phyloP scores from a whole-genome alignment of 1,140 invertebrate genomes.

The Drosophila tani region DNA sequence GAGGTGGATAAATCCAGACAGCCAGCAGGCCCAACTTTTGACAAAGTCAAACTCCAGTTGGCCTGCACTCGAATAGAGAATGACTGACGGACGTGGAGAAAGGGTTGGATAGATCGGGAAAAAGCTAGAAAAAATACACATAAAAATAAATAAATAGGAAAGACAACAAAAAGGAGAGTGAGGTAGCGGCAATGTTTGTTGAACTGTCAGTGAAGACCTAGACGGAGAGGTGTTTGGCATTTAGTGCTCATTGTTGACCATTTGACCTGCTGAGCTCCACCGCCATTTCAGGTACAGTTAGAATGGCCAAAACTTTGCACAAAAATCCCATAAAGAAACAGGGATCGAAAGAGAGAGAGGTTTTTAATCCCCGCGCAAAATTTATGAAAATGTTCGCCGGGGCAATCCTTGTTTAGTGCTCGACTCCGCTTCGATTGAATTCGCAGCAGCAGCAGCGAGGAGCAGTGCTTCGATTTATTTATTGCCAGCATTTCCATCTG shows the following conservation, averaged over 20 bases:
- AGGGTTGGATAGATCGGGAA: slow-evolving; percentile 24
- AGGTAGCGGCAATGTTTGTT: slow-evolving; percentile 61
- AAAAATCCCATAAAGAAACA: slow-evolving; percentile 73
- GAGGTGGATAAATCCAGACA: slow-evolving; percentile 38
- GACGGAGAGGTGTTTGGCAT: slow-evolving; percentile 62
- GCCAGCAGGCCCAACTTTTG: slow-evolving; percentile 59
- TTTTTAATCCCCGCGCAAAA: slow-evolving; percentile 33
- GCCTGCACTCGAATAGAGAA: slow-evolving; percentile 51
- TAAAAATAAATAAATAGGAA: slow-evolving; percentile 12
- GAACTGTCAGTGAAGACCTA: slow-evolving; percentile 57
- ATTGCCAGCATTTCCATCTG: slow-evolving; percentile 57
- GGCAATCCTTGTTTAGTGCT: slow-evolving; percentile 53
- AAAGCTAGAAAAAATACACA: slow-evolving; percentile 4
- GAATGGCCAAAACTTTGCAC: slow-evolving; percentile 68
- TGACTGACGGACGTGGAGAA: slow-evolving; percentile 59
- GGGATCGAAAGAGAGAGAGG: slow-evolving; percentile 11
- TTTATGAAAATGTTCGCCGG: slow-evolving; percentile 73
- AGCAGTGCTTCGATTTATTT: slow-evolving; percentile 71
- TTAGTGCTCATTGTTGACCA: slow-evolving; percentile 70
- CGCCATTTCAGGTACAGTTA: slow-evolving; percentile 52
- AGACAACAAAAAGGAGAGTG: background rate
- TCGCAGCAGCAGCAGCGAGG: slow-evolving; percentile 3
- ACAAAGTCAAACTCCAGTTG: slow-evolving; percentile 68
- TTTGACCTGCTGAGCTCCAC: slow-evolving; percentile 54
- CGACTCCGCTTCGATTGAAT: slow-evolving; percentile 51